Conservation (phyloP, 2,113 vertebrate species). For the Bostrychus sinensis region DNA sequence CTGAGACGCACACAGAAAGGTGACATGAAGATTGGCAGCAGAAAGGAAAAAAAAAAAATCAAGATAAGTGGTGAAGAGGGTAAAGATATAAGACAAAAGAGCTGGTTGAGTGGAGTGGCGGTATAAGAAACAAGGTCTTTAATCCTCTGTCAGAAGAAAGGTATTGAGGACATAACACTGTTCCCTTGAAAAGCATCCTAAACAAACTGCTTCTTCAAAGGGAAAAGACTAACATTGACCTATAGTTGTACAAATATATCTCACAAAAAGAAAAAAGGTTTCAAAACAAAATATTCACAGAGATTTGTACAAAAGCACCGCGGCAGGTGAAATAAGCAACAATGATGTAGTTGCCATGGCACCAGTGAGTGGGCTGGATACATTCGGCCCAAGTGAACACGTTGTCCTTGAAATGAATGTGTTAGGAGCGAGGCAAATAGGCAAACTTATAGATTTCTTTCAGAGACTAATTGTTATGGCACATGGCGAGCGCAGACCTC, state of each 20-base stretch:
- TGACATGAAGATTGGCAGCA: slow-evolving; percentile 35
- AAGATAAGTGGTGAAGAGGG: neutral
- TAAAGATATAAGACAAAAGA: slow-evolving; percentile 4
- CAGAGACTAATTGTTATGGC: too few species aligned
- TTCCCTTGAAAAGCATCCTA: slow-evolving; percentile 6
- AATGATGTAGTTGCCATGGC: neutral
- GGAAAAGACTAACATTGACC: slow-evolving; percentile 14
- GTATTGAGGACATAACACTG: slow-evolving; percentile 14
- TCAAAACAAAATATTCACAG: neutral
- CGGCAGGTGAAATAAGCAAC: neutral
- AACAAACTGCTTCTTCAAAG: slow-evolving; percentile 8
- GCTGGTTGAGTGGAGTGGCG: slow-evolving; percentile 22
- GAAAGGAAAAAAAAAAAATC: slow-evolving; percentile 5
- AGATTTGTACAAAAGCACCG: neutral
- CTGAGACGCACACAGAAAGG: neutral
- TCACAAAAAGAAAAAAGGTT: neutral
- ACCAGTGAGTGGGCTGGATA: neutral
- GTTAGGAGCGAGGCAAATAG: too few species aligned
- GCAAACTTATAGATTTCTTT: too few species aligned
- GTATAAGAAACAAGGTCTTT: too few species aligned
- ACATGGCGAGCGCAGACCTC: too few species aligned
- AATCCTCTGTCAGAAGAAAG: slow-evolving; percentile 42
- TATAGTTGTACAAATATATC: neutral
- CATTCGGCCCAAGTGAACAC: neutral
- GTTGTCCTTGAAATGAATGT: too few species aligned